Evolutionary conservation across 1,140 invertebrate genomes (phyloP), one percentile per base, ranked within the genome.

Genomic region (Rhagoletis zephyria): DNA sequence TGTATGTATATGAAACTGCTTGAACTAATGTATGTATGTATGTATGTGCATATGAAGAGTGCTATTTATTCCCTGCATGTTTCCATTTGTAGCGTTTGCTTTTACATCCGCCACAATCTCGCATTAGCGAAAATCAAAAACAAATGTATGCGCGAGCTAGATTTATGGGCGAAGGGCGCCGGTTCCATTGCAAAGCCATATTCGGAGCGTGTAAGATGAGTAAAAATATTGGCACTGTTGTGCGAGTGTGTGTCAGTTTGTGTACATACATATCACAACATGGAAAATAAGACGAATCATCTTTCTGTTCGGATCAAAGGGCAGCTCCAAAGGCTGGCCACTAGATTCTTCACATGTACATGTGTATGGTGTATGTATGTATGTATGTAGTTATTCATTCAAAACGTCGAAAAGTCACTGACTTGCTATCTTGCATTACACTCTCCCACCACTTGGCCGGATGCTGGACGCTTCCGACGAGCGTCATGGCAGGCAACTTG

Each of bases 381-480:
- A n/a, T 16, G 4, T 14, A n/a, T 16, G 16, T 45, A 48, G 16
- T 81, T 81, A 48, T 45, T 81, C 48, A 81, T 81, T 81, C 42
- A 81, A 56, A n/a, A n/a, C n/a, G 19, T 5, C 16, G 74, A 59
- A 81, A 56, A 74, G 70, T 74, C 70, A 45, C 48, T 81, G 45
- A 19, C 74, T 81, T 81, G 30, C 30, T 30, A 74, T 40, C 45
- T 16, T 45, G 70, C 12, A 48, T 10, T 74, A 2, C 74, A 51
- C 5, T 19, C 1, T n/a, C 74, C 74, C 56, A 7, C 74, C 74
- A 81, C 74, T 81, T 19, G 48, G 5, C 74, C 74, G 74, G 74
- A 81, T 56, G 74, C 45, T 81, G 74, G 74, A 81, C 7, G 51
- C 74, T 81, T 81, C 51, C 74, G 74, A 51, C 74, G 12, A 81